phyloP scores from a whole-genome alignment of 2,888 invertebrate species.

The Dyspetes luteomarginatus region DNA sequence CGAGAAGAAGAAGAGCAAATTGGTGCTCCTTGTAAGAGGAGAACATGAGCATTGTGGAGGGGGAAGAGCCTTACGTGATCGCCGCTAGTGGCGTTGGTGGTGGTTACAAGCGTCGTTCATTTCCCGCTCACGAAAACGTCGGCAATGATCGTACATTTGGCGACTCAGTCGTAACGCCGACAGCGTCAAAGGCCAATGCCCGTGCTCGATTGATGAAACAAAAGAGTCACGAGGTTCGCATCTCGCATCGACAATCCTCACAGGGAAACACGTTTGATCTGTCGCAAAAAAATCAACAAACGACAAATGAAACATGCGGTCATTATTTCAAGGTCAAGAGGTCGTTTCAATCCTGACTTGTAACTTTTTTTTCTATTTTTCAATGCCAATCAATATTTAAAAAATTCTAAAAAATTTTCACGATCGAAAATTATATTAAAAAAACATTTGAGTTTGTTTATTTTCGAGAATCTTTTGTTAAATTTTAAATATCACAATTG shows the following conservation, averaged over 20 bases:
- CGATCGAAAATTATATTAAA: constrained; percentile 61
- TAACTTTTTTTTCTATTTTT: too few species aligned
- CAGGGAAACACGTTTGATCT: constrained; percentile 72
- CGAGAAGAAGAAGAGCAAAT: constrained; percentile 86
- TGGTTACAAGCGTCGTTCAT: constrained; percentile 55
- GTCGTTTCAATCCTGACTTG: too few species aligned
- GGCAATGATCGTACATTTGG: constrained; percentile 25
- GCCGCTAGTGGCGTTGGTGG: constrained; percentile 69
- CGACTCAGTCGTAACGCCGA: constrained; percentile 22
- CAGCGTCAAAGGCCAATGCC: not conserved
- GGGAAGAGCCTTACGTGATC: constrained; percentile 70
- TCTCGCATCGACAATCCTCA: constrained; percentile 84
- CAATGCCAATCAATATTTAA: too few species aligned
- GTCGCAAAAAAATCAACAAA: not conserved
- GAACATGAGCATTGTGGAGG: constrained; percentile 85
- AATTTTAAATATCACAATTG: too few species aligned
- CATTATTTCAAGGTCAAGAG: constrained; percentile 61
- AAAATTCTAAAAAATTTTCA: too few species aligned
- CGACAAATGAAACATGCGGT: constrained; percentile 36
- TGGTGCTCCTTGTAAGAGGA: constrained; percentile 86
- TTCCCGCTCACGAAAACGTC: constrained; percentile 70
- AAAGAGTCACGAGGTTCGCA: constrained; percentile 83
- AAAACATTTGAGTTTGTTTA: too few species aligned
- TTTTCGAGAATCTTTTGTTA: too few species aligned
- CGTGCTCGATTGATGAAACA: constrained; percentile 82